Evolutionary conservation across 1,140 invertebrate species (phyloP).

Genomic region (Aethina tumida): DNA sequence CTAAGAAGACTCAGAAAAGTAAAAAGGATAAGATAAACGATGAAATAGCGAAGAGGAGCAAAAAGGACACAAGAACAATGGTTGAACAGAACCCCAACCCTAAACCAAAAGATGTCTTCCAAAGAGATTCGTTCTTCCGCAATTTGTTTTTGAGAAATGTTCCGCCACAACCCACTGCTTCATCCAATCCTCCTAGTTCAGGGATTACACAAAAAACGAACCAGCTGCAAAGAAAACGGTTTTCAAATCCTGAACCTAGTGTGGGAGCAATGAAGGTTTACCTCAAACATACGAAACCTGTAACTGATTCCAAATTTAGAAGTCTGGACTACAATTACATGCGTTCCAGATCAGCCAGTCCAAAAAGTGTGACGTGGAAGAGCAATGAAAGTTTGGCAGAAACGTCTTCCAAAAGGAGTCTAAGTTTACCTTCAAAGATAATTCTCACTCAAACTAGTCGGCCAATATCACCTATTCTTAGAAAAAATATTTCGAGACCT

Average conservation of each 20-base stretch:
- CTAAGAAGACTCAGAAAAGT: constrained; percentile 17
- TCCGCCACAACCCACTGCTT: constrained; percentile 26
- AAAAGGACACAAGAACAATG: constrained; percentile 24
- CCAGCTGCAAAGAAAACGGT: constrained; percentile 45
- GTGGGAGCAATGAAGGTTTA: constrained; percentile 49
- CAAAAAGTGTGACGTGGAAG: constrained; percentile 25
- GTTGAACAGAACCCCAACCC: constrained; percentile 33
- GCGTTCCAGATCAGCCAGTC: constrained; percentile 29
- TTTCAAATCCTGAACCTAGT: constrained; percentile 42
- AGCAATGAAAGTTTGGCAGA: constrained; percentile 6
- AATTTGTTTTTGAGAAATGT: constrained; percentile 51
- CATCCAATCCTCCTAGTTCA: constrained; percentile 37
- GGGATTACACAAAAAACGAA: constrained; percentile 52
- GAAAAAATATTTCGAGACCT: too few relatives aligned
- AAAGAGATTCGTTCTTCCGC: constrained; percentile 58
- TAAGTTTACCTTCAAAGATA: constrained; percentile 46
- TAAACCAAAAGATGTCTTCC: constrained; percentile 43
- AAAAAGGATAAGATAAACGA: constrained; percentile 32
- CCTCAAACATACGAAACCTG: constrained; percentile 56
- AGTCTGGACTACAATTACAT: constrained; percentile 43
- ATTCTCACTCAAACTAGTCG: too few relatives aligned
- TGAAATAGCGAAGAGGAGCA: constrained; percentile 27
- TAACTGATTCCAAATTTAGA: constrained; percentile 60
- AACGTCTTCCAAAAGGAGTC: constrained; percentile 36
- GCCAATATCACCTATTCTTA: too few relatives aligned